Percentiles rank a stretch among this genome's conserved stretches.
These are phyloP conservation scores for Drosophila mimica DNA, from an alignment of 2,888 invertebrate species.

Conservation along the genomic window DNA sequence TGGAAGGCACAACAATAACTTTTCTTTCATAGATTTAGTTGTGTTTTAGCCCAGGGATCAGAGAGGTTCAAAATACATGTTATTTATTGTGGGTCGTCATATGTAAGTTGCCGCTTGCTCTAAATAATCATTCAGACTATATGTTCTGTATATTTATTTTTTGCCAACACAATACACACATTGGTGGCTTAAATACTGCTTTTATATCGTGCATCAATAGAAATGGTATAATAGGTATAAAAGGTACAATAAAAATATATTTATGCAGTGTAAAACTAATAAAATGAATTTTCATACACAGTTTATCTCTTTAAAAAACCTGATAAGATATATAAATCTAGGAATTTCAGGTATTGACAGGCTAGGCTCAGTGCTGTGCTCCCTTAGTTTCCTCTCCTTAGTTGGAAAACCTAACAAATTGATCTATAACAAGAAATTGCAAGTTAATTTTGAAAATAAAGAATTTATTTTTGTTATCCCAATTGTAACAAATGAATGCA, in stretches of 20 bases:
- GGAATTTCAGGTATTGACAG: neutral
- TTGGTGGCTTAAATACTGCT: neutral
- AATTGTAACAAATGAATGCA: too few species aligned
- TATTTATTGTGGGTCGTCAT: constrained; percentile 24
- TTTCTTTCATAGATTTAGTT: constrained; percentile 23
- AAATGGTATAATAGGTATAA: neutral
- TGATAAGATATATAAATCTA: neutral
- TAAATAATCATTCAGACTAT: constrained; percentile 3
- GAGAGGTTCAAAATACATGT: constrained; percentile 2
- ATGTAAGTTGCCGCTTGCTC: neutral
- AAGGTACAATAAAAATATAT: too few species aligned
- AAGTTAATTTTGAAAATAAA: neutral
- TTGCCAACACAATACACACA: neutral
- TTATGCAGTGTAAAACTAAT: neutral
- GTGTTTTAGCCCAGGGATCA: constrained; percentile 9
- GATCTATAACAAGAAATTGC: neutral
- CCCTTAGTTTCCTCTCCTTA: too few species aligned
- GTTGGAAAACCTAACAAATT: neutral
- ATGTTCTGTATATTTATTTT: neutral
- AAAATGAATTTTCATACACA: neutral
- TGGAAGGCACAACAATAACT: constrained; percentile 27
- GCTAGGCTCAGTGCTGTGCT: neutral
- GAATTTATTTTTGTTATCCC: neutral
- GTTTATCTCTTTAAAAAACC: neutral
- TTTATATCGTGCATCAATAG: neutral